Base-by-base conservation (phyloP, 1,140 invertebrate genomes). In the Schmidtea mediterranea region DNA sequence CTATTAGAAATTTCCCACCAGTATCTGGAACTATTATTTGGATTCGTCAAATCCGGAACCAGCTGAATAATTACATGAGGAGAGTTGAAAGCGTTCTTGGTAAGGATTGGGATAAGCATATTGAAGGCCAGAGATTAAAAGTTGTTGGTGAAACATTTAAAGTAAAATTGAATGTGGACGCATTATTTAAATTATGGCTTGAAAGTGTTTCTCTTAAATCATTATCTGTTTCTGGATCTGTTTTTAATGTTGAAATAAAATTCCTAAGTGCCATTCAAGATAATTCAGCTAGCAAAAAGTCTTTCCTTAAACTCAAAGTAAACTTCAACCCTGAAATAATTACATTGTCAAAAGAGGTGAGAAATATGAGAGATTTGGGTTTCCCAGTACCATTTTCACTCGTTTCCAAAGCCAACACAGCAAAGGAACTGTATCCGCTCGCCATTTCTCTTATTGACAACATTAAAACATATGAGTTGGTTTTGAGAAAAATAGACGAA, bases 251-350 rank as follows among this genome's bases (percentile, higher is more conserved):
- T 55, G 86, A 95, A 58, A 51, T 62, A 56, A 53, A 63, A 51
- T 53, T 58, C 16, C 46, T 74, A 81, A 49, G 78, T 46, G 76
- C 74, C 47, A 80, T 80, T 36, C 77, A 81, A 56, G 80, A 78
- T 38, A 89, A 80, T 62, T 71, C 59, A 18, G 18, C 19, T 10
- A 12, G 55, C 32, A 51, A 51, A 10, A 50, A 52, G 15, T 36
- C 50, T 18, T 39, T 82, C 13, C 69, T 90, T 1, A 83, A 82
- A 57, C 62, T 98, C 22, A 79, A 79, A 65, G 87, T 98, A 1
- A 97, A 98, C 68, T 98, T 97, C 62, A 70, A 87, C 36, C 86
- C 86, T 0, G 92, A 98, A 66, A 92, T 95, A 49, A 97, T 98
- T 36, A 90, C 83, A 0, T 69, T 98, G 2, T 82, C 86, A 9